These are phyloP conservation scores for Hystrix brachyura DNA, from an alignment of 2,113 vertebrate species.

Conservation along the genomic window DNA sequence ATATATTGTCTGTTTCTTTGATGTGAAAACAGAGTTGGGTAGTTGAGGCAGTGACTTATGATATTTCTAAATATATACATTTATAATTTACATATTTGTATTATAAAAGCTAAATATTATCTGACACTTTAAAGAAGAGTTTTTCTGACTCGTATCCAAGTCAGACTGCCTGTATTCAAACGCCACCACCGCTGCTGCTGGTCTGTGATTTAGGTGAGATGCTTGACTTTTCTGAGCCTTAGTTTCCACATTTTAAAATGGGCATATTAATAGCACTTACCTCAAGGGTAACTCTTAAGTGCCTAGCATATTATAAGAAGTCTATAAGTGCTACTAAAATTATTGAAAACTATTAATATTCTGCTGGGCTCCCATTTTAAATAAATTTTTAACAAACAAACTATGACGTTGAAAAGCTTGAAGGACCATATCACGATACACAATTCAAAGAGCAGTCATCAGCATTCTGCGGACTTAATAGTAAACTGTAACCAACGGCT, in stretches of 20 bases:
- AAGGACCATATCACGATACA: not conserved
- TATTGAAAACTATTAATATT: not conserved
- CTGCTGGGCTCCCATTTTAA: not conserved
- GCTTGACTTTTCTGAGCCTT: not conserved
- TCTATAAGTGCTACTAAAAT: conserved; percentile 3
- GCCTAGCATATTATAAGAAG: not conserved
- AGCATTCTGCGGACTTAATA: not conserved
- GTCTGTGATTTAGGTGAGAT: not conserved
- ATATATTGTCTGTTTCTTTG: conserved; percentile 21
- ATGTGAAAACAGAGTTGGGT: not conserved
- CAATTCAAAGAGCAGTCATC: not conserved
- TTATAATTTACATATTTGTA: not conserved
- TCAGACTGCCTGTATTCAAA: not conserved
- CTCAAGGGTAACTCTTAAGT: not conserved
- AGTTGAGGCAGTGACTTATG: not conserved
- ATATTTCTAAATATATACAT: not conserved
- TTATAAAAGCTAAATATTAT: not conserved
- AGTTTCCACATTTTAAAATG: conserved; percentile 51
- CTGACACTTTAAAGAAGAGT: not conserved
- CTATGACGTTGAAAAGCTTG: not conserved
- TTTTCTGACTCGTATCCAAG: not conserved
- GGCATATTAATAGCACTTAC: not conserved
- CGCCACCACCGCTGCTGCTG: not conserved
- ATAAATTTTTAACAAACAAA: not conserved
- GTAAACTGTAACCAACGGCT: conserved; percentile 3